Evolutionary conservation across 2,888 invertebrate genomes (phyloP).

Genomic region (Epirrita christyi): DNA sequence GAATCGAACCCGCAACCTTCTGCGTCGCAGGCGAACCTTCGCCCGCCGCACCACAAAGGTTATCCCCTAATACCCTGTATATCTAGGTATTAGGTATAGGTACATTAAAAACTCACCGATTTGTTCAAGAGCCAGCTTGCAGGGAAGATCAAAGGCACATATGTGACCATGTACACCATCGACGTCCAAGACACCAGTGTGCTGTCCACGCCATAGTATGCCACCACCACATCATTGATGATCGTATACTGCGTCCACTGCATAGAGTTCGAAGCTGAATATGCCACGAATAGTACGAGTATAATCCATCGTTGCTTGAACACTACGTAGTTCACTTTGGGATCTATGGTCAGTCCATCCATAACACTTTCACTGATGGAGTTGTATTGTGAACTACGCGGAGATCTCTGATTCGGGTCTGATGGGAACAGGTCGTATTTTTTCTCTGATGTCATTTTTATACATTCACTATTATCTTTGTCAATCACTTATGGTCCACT

Average conservation of each 20-base stretch:
- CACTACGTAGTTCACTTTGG: slow-evolving; percentile 75
- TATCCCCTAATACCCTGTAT: too few species aligned
- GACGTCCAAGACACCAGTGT: slow-evolving; percentile 97
- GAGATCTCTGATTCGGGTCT: slow-evolving; percentile 45
- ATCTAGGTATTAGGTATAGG: background rate
- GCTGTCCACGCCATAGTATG: slow-evolving; percentile 89
- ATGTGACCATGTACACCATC: slow-evolving; percentile 98
- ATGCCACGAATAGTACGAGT: slow-evolving; percentile 92
- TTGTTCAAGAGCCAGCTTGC: slow-evolving; percentile 97
- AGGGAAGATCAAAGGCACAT: slow-evolving; percentile 98
- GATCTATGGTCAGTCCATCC: slow-evolving; percentile 51
- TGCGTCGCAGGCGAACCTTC: too few species aligned
- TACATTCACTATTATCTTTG: background rate
- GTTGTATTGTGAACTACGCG: slow-evolving; percentile 42
- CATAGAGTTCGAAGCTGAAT: slow-evolving; percentile 95
- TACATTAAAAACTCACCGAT: slow-evolving; percentile 87
- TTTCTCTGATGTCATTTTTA: slow-evolving; percentile 21
- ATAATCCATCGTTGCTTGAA: slow-evolving; percentile 92
- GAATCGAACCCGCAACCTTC: too few species aligned
- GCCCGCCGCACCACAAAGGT: too few species aligned
- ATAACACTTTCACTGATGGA: slow-evolving; percentile 60
- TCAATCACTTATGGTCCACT: background rate
- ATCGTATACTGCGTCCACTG: slow-evolving; percentile 99
- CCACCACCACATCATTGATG: slow-evolving; percentile 91
- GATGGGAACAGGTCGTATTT: slow-evolving; percentile 32